These are phyloP conservation scores for Leguminivora glycinivorella DNA, from an alignment of 1,140 invertebrate species.

Conservation along the genomic window DNA sequence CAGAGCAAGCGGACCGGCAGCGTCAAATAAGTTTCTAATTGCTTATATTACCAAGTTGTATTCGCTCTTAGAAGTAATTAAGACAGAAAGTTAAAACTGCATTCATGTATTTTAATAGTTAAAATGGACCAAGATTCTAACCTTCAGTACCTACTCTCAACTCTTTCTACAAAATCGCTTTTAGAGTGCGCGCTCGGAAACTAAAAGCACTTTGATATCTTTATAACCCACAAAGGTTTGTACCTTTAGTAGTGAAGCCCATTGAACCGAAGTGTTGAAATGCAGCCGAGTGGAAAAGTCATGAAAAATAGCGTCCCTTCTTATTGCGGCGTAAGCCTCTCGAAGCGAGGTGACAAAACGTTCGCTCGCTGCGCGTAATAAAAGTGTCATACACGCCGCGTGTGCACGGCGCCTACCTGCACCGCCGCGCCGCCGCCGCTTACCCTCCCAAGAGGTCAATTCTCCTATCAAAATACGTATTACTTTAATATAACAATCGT, in stretches of 20 bases:
- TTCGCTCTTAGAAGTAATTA: constrained; percentile 76
- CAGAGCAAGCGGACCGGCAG: constrained; percentile 73
- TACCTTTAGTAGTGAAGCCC: constrained; percentile 44
- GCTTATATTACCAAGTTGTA: constrained; percentile 79
- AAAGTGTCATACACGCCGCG: constrained; percentile 41
- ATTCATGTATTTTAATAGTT: constrained; percentile 64
- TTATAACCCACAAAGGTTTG: constrained; percentile 48
- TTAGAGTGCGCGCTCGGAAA: constrained; percentile 42
- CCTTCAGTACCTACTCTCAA: neutral
- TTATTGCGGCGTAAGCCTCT: constrained; percentile 52
- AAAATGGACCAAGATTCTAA: constrained; percentile 50
- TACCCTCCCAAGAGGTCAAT: neutral
- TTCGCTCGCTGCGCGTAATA: constrained; percentile 42
- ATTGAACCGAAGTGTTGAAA: constrained; percentile 58
- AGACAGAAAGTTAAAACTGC: constrained; percentile 72
- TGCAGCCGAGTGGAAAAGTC: constrained; percentile 58
- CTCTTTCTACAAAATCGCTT: constrained; percentile 27
- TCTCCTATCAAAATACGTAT: neutral
- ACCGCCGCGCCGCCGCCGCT: neutral
- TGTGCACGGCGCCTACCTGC: constrained; percentile 31
- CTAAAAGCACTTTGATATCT: constrained; percentile 53
- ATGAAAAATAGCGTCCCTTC: constrained; percentile 55
- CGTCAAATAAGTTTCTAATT: constrained; percentile 79
- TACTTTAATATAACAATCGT: neutral
- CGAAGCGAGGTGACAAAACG: constrained; percentile 54